Evolutionary conservation across 2,797 vertebrate species (phyloP).

Genomic region (Esox lucius): DNA sequence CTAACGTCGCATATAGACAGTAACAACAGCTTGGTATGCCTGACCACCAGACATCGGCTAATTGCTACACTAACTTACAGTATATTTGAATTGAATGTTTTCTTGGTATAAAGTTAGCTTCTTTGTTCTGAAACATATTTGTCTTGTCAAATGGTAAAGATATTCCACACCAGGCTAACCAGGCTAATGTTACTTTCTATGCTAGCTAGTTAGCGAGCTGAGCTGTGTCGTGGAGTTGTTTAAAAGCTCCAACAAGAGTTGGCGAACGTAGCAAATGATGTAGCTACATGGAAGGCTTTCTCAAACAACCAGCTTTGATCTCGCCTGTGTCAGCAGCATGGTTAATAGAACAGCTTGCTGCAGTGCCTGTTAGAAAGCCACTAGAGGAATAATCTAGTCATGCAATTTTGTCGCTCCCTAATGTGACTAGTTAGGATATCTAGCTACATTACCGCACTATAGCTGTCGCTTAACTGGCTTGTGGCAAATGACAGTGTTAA

Average conservation of each 20-base stretch:
- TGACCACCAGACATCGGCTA: conserved; percentile 1
- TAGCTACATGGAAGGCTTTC: too few relatives aligned
- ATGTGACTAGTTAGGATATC: background rate
- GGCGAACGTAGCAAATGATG: background rate
- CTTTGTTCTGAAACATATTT: background rate
- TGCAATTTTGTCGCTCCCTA: background rate
- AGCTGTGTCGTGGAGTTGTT: background rate
- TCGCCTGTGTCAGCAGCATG: background rate
- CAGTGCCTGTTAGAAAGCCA: background rate
- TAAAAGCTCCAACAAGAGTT: background rate
- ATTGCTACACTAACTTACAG: background rate
- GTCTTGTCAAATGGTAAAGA: background rate
- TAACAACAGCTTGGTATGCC: too few relatives aligned
- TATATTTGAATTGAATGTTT: background rate
- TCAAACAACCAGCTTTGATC: background rate
- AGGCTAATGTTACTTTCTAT: background rate
- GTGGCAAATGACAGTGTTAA: too few relatives aligned
- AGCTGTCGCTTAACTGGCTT: too few relatives aligned
- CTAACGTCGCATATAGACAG: too few relatives aligned
- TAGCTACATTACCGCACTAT: too few relatives aligned
- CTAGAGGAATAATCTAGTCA: background rate
- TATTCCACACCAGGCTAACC: background rate
- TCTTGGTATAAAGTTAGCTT: background rate
- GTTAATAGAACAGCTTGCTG: background rate
- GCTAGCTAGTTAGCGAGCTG: background rate